Conservation (phyloP, 2,113 vertebrate species). For the Crotophaga sulcirostris region DNA sequence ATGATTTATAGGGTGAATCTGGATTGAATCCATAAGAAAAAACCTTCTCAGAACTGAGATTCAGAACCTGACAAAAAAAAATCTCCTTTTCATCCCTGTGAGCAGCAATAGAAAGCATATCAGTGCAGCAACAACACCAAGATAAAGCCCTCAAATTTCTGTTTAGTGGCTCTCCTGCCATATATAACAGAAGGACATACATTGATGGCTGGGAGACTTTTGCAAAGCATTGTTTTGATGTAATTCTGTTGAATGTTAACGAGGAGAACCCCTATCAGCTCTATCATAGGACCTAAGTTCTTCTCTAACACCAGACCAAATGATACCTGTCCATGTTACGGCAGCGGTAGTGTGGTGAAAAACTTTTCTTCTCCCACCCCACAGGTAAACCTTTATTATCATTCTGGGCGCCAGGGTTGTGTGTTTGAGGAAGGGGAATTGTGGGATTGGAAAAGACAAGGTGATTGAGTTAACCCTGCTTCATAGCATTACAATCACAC, state of each 20-base stretch:
- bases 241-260: neutral
- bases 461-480: neutral
- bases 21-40: neutral
- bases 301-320: neutral
- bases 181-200: neutral
- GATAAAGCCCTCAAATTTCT: neutral
- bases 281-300: neutral
- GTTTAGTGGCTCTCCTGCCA: neutral
- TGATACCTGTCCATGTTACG: neutral
- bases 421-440: neutral
- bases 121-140: neutral
- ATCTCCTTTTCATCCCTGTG: neutral
- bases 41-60: neutral
- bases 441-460: neutral
- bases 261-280: neutral
- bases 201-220: neutral
- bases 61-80: neutral
- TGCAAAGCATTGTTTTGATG: neutral
- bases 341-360: rapidly evolving
- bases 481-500: neutral
- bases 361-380: neutral
- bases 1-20: neutral
- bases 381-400: neutral
- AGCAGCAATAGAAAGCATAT: neutral
- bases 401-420: neutral